A percentile compares a stretch with the other conserved stretches of the same genome.
phyloP scores from a whole-genome alignment of 2,888 invertebrate genomes.

The Trypoxylon attenuatum region DNA sequence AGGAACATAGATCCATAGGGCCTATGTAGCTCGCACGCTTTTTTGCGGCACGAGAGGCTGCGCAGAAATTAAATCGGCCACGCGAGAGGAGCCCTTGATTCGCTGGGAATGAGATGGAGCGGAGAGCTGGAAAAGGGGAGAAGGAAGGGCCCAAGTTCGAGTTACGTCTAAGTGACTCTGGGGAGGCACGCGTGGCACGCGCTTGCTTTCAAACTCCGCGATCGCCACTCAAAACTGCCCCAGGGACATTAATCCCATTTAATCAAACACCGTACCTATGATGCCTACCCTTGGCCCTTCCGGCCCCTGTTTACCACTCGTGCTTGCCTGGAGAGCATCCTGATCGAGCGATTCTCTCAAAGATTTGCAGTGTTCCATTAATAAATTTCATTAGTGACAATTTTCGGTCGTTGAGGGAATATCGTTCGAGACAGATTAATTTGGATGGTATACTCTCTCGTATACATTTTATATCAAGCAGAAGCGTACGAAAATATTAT shows the following conservation, averaged over 20 bases:
- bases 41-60: slow-evolving; percentile 13
- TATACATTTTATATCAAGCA: slow-evolving; percentile 1
- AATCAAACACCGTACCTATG: slow-evolving; percentile 53
- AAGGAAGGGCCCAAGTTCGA: slow-evolving; percentile 17
- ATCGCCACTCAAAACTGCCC: slow-evolving; percentile 54
- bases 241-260: slow-evolving; percentile 63
- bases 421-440: neutral
- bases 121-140: slow-evolving; percentile 25
- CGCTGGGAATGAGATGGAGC: slow-evolving; percentile 17
- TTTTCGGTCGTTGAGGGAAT: neutral
- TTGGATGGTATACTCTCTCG: neutral
- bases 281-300: too few relatives aligned
- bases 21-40: slow-evolving; percentile 14
- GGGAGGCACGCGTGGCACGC: slow-evolving; percentile 58
- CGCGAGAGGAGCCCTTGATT: neutral
- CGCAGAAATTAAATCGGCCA: slow-evolving; percentile 5
- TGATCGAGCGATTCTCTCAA: neutral
- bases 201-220: slow-evolving; percentile 34
- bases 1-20: too few relatives aligned
- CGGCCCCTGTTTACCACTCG: slow-evolving; percentile 41
- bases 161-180: slow-evolving; percentile 35
- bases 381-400: neutral
- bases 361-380: neutral
- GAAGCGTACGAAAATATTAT: slow-evolving; percentile 4
- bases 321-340: slow-evolving; percentile 19